Base-by-base conservation (phyloP, 2,797 vertebrate genomes). In the Bufotes viridis region DNA sequence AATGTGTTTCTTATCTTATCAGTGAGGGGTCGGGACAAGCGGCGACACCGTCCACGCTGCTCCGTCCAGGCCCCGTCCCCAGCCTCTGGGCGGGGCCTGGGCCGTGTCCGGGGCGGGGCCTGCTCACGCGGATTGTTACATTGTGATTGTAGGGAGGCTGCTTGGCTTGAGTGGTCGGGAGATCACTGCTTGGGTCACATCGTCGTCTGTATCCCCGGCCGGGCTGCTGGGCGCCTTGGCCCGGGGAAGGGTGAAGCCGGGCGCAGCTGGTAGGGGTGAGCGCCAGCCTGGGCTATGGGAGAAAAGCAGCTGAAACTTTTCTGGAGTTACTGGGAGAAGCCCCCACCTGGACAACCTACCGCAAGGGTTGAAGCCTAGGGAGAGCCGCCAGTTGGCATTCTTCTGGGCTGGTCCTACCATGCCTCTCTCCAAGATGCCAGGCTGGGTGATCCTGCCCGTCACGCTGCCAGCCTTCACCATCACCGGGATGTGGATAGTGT, bases 401-500 rank as follows among this genome's bases (percentile, higher is more conserved):
- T 22, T 10, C 61, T 29, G 79, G 69, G 80, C 49, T 57, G 67
- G 34, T 57, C 26, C 17, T 58, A 63, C 67, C 42, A 69, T 88
- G 87, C 67, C 82, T 7, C 57, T 81, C 42, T 81, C 87, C 93
- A 89, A 90, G 91, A 97, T 97, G 97, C 96, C 96, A 26, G 93
- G 95, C 90, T 97, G 96, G 97, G 94, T 94, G 90, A 93, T 97
- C 89, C 94, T 97, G 87, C 97, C 97, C 22, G 74, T 96, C 93
- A 96, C 95, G 88, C 93, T 97, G 72, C 96, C 96, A 0, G 94
- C 96, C 92, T 93, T 96, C 91, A 96, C 95, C 93, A 96, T 97
- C 94, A 95, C 96, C 74, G 97, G 97, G 86, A 96, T 97, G 94
- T 97, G 97, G 96, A 94, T 97, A 14, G 96, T 97, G 97, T 97